Evolutionary conservation across 1,140 invertebrate species (phyloP), one percentile per base, ranked within the genome.

Genomic region (Pararge aegeria): DNA sequence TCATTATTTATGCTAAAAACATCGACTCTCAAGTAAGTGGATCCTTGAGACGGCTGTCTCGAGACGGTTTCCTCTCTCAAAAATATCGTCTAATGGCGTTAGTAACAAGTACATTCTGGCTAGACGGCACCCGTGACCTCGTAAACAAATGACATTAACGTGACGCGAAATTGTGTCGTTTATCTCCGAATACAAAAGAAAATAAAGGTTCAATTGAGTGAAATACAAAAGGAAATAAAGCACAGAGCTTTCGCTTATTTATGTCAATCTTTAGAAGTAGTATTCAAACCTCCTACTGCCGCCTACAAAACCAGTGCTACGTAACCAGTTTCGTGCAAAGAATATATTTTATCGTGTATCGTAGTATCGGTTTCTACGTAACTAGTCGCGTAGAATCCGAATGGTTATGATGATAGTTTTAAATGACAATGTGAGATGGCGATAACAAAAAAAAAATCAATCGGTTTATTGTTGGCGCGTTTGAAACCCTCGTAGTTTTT

Each of bases 111-210:
- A 42, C 13, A 18, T 15, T 18, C 34, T 34, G 2, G 15, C 29
- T 38, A 38, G 29, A 52, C 21, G 50, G 21, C 44, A n/a, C n/a
- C 20, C 56, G 38, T 44, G 48, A 51, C 48, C 48, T 51, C 51
- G 34, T 49, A 20, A 52, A 51, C 37, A 42, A 58, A 58, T 51
- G 56, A 29, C 48, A 51, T n/a, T 40, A 27, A 27, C 55, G 15
- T 48, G 55, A 21, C 46, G 15, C 34, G 10, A 44, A 51, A 58
- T 51, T 44, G 49, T 54, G 27, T 40, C 58, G 52, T 61, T 61
- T 54, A 61, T 61, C 58, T 54, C 58, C 16, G 10, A 34, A 34
- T 34, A 34, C 30, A 34, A 34, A 34, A 34, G 30, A 12, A 4
- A 34, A 34, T 34, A 34, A n/a, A 34, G 30, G 3, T 12, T 6